phyloP scores from a whole-genome alignment of 2,888 invertebrate species.

The Dryadula phaetusa region DNA sequence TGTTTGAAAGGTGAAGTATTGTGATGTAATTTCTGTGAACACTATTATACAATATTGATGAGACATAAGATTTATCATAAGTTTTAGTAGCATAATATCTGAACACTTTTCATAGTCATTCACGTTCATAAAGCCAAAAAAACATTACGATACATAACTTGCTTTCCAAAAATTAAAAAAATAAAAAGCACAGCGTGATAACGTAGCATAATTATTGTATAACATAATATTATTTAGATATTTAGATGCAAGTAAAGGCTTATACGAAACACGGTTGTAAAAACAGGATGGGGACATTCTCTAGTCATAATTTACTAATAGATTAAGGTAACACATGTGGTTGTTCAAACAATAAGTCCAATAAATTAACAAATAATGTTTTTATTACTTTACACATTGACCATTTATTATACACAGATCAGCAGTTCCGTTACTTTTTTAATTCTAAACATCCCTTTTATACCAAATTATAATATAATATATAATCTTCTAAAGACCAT shows the following conservation, averaged over 20 bases:
- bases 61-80: conserved; percentile 15
- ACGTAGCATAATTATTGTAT: conserved; percentile 23
- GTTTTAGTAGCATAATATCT: conserved; percentile 9
- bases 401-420: not conserved
- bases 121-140: not conserved
- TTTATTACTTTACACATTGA: not conserved
- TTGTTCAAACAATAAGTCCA: conserved; percentile 9
- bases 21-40: conserved; percentile 25
- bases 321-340: conserved; percentile 17
- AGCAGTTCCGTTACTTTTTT: not conserved
- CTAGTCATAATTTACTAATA: conserved; percentile 16
- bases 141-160: conserved; percentile 19
- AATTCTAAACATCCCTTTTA: too few relatives aligned
- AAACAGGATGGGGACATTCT: conserved; percentile 2
- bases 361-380: not conserved
- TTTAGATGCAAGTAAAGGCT: conserved; percentile 17
- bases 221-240: conserved; percentile 20
- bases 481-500: too few relatives aligned
- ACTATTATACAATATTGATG: conserved; percentile 8
- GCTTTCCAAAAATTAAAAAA: conserved; percentile 30
- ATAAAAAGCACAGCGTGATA: conserved; percentile 40
- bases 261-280: conserved; percentile 24
- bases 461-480: too few relatives aligned
- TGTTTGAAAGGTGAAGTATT: conserved; percentile 18
- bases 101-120: conserved; percentile 8